Percentiles rank a stretch among this genome's conserved stretches.
Evolutionary conservation across 2,113 vertebrate genomes (phyloP).

Genomic region (Cranoglanis bouderius): DNA sequence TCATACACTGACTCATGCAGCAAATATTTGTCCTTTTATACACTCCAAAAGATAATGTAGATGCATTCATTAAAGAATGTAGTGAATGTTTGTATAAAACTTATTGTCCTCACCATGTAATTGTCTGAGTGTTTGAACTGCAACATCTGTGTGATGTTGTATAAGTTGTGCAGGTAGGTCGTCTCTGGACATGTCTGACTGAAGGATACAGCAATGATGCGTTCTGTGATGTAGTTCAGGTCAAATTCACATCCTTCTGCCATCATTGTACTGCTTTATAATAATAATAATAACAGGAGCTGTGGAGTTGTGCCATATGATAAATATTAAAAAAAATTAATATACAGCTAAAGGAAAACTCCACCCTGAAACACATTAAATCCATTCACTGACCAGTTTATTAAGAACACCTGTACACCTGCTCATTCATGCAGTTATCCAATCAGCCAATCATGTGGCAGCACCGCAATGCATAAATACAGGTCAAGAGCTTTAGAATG

Average conservation of each 20-base stretch:
- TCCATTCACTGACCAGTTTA: not conserved
- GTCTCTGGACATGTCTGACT: conserved; percentile 78
- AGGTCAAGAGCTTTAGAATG: no score
- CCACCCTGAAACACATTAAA: not conserved
- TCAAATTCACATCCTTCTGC: conserved; percentile 81
- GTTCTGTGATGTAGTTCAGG: conserved; percentile 89
- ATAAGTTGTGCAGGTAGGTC: conserved; percentile 78
- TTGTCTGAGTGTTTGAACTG: conserved; percentile 89
- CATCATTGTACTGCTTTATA: conserved; percentile 70
- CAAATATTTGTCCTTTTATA: not conserved
- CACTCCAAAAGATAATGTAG: not conserved
- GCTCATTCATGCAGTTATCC: not conserved
- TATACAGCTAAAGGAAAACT: not conserved
- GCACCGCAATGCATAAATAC: no score
- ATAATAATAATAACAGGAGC: conserved; percentile 38
- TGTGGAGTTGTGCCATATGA: conserved; percentile 29
- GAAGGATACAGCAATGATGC: conserved; percentile 86
- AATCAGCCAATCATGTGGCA: not conserved
- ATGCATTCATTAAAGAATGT: not conserved
- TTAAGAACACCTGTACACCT: not conserved
- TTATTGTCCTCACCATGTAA: conserved; percentile 64
- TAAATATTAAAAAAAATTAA: not conserved
- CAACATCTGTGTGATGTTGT: conserved; percentile 85
- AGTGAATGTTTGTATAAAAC: not conserved
- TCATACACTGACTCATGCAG: not conserved